These are phyloP conservation scores for Sceloporus undulatus DNA, from an alignment of 2,113 vertebrate species.

Conservation along the genomic window DNA sequence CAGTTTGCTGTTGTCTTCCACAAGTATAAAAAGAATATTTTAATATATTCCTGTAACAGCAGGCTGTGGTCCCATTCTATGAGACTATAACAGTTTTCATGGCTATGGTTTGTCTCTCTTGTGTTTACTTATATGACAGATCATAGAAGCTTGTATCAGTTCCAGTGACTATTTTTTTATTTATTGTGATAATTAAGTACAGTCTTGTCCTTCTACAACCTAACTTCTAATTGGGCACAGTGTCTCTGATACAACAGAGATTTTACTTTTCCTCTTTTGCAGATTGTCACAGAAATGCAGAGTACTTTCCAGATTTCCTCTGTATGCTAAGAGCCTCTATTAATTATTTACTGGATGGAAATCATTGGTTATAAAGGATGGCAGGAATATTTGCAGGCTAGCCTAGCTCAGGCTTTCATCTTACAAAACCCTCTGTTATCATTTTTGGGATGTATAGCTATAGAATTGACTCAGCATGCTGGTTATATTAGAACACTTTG, in stretches of 20 bases:
- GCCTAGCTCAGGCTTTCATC: not conserved
- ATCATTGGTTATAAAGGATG: not conserved
- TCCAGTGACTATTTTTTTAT: not conserved
- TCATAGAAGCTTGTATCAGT: not conserved
- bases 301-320: not conserved
- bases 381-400: not conserved
- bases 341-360: not conserved
- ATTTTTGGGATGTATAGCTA: not conserved
- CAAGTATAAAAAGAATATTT: not conserved
- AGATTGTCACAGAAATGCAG: not conserved
- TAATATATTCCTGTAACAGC: not conserved
- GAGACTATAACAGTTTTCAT: no score
- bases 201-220: not conserved
- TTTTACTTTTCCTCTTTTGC: no score
- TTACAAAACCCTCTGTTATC: not conserved
- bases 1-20: conserved; percentile 47
- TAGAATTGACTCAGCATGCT: not conserved
- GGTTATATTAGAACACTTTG: not conserved
- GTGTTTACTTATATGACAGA: conserved; percentile 34
- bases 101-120: not conserved
- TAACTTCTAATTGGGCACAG: not conserved
- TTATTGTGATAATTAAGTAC: fast-evolving
- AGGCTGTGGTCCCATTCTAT: no score
- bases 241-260: not conserved
- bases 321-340: not conserved